phyloP scores from a whole-genome alignment of 1,140 invertebrate genomes.

The Bombus picipes region DNA sequence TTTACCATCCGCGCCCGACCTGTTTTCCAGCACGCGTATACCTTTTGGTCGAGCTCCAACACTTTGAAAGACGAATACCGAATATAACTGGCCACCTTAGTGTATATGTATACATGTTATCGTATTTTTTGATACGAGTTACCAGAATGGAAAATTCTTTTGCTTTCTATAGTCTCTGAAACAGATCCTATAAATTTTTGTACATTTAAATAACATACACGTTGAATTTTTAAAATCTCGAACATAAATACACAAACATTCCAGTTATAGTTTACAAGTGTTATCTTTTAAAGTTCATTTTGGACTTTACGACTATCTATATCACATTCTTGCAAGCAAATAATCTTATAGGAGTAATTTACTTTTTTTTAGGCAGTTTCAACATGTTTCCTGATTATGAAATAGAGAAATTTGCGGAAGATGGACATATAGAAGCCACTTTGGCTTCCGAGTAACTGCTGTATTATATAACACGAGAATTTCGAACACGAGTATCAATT shows the following conservation, averaged over 20 bases:
- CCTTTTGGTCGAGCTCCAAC: neutral
- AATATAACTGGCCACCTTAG: neutral
- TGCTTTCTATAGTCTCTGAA: neutral
- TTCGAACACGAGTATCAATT: neutral
- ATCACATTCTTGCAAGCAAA: neutral
- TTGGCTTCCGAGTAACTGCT: neutral
- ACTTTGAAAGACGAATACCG: neutral
- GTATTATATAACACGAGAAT: neutral
- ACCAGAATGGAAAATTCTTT: neutral
- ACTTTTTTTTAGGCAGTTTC: too few relatives aligned
- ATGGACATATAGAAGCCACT: too few relatives aligned
- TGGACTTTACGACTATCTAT: neutral
- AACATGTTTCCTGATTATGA: too few relatives aligned
- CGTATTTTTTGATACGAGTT: neutral
- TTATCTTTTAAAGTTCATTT: too few relatives aligned
- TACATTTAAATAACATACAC: too few relatives aligned
- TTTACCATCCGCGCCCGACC: neutral
- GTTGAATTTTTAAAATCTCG: too few relatives aligned
- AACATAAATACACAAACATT: neutral
- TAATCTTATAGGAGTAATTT: neutral
- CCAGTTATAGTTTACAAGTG: neutral
- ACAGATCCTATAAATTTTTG: too few relatives aligned
- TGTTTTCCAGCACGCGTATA: neutral
- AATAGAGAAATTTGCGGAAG: too few relatives aligned
- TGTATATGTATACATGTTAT: neutral